These are phyloP conservation scores for Passer domesticus DNA, from an alignment of 2,113 vertebrate species.

Conservation along the genomic window DNA sequence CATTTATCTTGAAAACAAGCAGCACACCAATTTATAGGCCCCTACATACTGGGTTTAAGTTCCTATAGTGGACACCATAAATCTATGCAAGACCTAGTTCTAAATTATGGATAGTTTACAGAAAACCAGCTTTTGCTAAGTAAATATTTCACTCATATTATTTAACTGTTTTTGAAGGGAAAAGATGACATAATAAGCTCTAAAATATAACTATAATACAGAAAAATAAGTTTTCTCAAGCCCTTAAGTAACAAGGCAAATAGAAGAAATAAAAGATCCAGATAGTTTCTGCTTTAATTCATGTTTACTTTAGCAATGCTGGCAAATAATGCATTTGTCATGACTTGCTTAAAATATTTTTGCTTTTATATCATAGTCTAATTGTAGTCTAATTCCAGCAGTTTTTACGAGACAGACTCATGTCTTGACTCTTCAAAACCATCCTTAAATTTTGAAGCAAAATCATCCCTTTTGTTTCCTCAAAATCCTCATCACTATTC, in stretches of 20 bases:
- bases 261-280: background rate
- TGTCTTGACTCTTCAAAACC: background rate
- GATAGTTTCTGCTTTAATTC: background rate
- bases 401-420: background rate
- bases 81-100: background rate
- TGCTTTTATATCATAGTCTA: background rate
- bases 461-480: background rate
- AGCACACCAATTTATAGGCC: background rate
- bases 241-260: background rate
- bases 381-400: background rate
- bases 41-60: background rate
- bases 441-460: background rate
- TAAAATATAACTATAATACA: background rate
- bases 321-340: background rate
- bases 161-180: background rate
- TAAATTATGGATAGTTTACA: background rate
- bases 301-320: background rate
- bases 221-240: background rate
- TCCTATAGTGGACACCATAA: background rate
- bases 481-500: background rate
- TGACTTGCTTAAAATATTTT: background rate
- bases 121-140: background rate
- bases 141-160: background rate
- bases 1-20: background rate
- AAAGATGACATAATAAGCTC: background rate